These are phyloP conservation scores for Campoletis sonorensis DNA, from an alignment of 1,140 invertebrate genomes.

Conservation along the genomic window DNA sequence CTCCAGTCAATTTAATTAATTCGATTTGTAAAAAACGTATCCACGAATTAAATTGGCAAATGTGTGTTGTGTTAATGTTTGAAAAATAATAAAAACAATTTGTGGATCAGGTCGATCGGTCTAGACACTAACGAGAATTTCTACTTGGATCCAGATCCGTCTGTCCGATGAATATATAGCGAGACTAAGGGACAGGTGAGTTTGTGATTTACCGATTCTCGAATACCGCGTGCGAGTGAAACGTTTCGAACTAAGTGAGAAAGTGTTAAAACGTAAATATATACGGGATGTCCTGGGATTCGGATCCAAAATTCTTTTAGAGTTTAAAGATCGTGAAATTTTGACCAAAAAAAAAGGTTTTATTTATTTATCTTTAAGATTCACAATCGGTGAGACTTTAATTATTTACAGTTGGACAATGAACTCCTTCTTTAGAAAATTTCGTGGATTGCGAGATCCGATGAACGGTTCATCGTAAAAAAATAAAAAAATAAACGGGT, in stretches of 20 bases:
- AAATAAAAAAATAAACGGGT: no score
- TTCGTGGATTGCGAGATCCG: no score
- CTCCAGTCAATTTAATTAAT: no score
- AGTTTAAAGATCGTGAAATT: no score
- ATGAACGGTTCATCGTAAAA: no score
- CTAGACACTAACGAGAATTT: constrained; percentile 50
- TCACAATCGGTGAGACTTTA: no score
- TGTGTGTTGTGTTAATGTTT: background rate
- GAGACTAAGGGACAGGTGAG: constrained; percentile 49
- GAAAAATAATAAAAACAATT: background rate
- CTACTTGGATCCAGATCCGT: background rate
- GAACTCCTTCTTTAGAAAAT: no score
- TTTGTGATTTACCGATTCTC: constrained; percentile 48
- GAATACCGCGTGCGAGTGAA: constrained; percentile 32
- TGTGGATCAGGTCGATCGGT: constrained; percentile 38
- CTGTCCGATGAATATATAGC: constrained; percentile 38
- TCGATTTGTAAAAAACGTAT: no score
- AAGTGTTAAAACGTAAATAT: no score
- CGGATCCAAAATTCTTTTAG: no score
- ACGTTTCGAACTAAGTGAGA: background rate
- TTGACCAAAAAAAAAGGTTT: background rate
- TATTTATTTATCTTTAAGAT: background rate
- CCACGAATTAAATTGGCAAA: background rate
- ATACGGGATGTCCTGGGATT: no score
- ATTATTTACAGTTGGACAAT: no score